A percentile compares a stretch with the other conserved stretches of the same genome.
phyloP scores from a whole-genome alignment of 2,888 invertebrate genomes.

The Acleris emargana region DNA sequence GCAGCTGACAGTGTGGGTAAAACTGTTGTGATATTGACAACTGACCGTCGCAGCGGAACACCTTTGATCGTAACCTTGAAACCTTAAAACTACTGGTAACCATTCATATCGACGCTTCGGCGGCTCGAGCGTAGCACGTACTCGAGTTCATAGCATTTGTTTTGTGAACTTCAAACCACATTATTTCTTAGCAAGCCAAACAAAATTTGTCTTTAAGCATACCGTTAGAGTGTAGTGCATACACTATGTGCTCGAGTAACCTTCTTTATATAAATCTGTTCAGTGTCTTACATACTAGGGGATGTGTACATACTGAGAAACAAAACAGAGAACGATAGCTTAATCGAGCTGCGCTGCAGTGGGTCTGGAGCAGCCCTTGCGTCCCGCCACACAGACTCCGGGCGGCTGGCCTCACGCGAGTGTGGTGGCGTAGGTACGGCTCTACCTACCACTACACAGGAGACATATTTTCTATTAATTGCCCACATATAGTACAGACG shows the following conservation, averaged over 20 bases:
- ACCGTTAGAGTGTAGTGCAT: slow-evolving; percentile 32
- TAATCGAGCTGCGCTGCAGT: too few relatives aligned
- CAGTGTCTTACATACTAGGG: not conserved
- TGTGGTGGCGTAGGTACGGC: slow-evolving; percentile 21
- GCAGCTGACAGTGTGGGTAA: slow-evolving; percentile 67
- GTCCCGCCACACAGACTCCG: not conserved
- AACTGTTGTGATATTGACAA: slow-evolving; percentile 80
- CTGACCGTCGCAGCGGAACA: slow-evolving; percentile 46
- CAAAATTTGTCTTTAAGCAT: not conserved
- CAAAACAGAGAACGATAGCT: too few relatives aligned
- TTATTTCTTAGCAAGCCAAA: slow-evolving; percentile 4
- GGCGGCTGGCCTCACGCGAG: slow-evolving; percentile 3
- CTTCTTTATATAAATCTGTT: slow-evolving; percentile 19
- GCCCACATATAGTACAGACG: slow-evolving; percentile 69
- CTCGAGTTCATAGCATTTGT: slow-evolving; percentile 37
- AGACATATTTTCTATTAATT: slow-evolving; percentile 82
- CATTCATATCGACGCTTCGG: slow-evolving; percentile 59
- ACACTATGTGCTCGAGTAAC: slow-evolving; percentile 24
- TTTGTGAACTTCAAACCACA: slow-evolving; percentile 19
- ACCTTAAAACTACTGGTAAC: slow-evolving; percentile 80
- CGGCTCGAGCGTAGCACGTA: slow-evolving; percentile 54
- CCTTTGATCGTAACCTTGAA: slow-evolving; percentile 60
- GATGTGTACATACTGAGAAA: too few relatives aligned
- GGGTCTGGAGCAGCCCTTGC: too few relatives aligned
- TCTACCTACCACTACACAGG: slow-evolving; percentile 58